Evolutionary conservation across 2,797 vertebrate species (phyloP).

Genomic region (Anomalospiza imberbis): DNA sequence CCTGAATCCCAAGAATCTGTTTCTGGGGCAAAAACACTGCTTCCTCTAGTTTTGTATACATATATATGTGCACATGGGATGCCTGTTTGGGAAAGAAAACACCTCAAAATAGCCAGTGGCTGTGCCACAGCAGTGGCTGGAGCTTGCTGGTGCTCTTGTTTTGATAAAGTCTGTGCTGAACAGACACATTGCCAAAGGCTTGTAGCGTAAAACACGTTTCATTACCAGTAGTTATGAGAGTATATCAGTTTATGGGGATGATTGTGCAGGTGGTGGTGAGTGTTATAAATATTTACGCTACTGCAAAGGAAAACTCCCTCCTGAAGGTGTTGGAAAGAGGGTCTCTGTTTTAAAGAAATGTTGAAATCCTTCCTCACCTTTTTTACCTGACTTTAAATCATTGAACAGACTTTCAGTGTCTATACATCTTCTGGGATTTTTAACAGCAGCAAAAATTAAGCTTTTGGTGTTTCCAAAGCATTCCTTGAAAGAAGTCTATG

Average conservation of each 20-base stretch:
- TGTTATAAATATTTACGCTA: slow-evolving; percentile 67
- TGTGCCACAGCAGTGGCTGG: background rate
- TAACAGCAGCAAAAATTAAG: slow-evolving; percentile 21
- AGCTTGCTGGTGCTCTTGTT: slow-evolving; percentile 38
- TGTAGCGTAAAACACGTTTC: background rate
- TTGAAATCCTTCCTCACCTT: slow-evolving; percentile 51
- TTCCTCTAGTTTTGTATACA: background rate
- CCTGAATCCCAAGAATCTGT: background rate
- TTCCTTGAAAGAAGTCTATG: background rate
- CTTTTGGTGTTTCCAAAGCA: background rate
- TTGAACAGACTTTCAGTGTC: slow-evolving; percentile 58
- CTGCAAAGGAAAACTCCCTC: slow-evolving; percentile 56
- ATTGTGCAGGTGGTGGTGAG: slow-evolving; percentile 60
- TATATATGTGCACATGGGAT: background rate
- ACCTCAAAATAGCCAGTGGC: background rate
- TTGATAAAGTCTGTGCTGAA: slow-evolving; percentile 44
- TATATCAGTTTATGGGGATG: slow-evolving; percentile 65
- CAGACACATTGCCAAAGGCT: slow-evolving; percentile 23
- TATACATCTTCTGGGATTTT: slow-evolving; percentile 21
- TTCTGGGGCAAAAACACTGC: background rate
- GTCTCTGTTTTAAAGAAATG: slow-evolving; percentile 54
- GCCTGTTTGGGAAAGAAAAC: slow-evolving; percentile 28
- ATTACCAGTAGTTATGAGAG: slow-evolving; percentile 50
- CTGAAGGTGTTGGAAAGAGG: slow-evolving; percentile 49
- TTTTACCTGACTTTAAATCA: slow-evolving; percentile 58